Percentiles rank a stretch among this genome's conserved stretches.
Evolutionary conservation across 23 tunicate species (phyloP).

Genomic region (Clavelina lepadiformis): DNA sequence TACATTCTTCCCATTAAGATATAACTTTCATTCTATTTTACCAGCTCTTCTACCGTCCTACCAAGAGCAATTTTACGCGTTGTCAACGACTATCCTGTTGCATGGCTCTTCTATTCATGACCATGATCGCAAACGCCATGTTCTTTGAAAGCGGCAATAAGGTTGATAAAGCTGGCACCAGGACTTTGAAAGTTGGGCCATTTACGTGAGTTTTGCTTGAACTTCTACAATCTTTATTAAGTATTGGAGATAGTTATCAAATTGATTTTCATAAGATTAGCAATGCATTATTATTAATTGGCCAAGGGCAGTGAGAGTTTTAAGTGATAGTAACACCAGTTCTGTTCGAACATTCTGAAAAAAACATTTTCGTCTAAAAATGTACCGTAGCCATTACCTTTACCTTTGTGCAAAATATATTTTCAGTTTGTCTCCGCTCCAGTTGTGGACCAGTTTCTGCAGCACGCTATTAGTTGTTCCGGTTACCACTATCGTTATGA

Average conservation of each 20-base stretch:
- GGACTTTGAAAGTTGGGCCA: slow-evolving; percentile 71
- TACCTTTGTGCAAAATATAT: background rate
- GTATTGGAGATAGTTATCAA: no score
- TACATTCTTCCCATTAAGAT: no score
- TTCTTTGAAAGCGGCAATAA: slow-evolving; percentile 64
- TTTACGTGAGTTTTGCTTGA: slow-evolving; percentile 71
- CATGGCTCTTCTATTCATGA: slow-evolving; percentile 71
- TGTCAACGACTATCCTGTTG: slow-evolving; percentile 86
- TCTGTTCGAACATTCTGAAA: no score
- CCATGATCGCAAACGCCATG: slow-evolving; percentile 99
- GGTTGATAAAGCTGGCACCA: slow-evolving; percentile 55
- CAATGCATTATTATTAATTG: no score
- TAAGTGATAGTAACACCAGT: no score
- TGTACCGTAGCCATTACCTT: no score
- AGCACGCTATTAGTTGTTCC: slow-evolving; percentile 88
- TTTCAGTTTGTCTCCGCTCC: slow-evolving; percentile 74
- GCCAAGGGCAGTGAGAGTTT: no score
- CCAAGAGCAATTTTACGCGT: slow-evolving; percentile 80
- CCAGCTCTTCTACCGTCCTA: slow-evolving; percentile 94
- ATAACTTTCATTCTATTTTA: background rate
- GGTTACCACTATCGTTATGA: slow-evolving; percentile 61
- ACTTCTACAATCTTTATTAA: no score
- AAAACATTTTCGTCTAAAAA: no score
- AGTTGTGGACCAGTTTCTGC: slow-evolving; percentile 96
- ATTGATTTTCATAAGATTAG: no score